Evolutionary conservation across 2,888 invertebrate species (phyloP).

Genomic region (Epinotia brunnichana): DNA sequence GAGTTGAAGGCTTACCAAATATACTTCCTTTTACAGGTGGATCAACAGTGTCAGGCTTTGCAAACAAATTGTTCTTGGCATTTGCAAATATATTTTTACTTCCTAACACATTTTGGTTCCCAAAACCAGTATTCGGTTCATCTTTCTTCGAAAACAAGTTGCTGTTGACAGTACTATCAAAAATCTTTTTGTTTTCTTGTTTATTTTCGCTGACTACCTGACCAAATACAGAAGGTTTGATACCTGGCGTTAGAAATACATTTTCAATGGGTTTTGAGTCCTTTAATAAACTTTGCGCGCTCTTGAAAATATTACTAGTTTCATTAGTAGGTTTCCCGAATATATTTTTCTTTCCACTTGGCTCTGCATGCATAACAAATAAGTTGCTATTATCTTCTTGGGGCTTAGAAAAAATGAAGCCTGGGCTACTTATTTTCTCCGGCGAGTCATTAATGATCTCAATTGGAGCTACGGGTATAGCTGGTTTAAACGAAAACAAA

Average conservation of each 20-base stretch:
- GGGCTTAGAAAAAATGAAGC: constrained; percentile 75
- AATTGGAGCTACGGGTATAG: constrained; percentile 66
- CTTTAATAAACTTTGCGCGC: constrained; percentile 38
- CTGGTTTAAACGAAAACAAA: constrained; percentile 73
- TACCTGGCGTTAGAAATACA: constrained; percentile 41
- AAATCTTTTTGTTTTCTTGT: constrained; percentile 25
- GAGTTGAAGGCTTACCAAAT: constrained; percentile 57
- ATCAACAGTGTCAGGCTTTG: constrained; percentile 46
- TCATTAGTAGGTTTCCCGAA: constrained; percentile 51
- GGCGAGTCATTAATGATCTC: constrained; percentile 67
- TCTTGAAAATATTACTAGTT: constrained; percentile 51
- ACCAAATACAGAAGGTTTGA: constrained; percentile 32
- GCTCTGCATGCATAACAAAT: constrained; percentile 45
- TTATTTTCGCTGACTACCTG: constrained; percentile 29
- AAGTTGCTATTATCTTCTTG: constrained; percentile 56
- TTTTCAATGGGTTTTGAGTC: constrained; percentile 31
- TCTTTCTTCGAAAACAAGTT: constrained; percentile 42
- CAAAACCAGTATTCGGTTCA: constrained; percentile 20
- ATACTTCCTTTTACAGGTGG: constrained; percentile 54
- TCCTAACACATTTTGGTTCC: constrained; percentile 50
- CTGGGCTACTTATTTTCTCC: constrained; percentile 59
- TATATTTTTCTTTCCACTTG: constrained; percentile 42
- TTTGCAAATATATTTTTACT: constrained; percentile 47
- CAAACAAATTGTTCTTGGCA: constrained; percentile 43
- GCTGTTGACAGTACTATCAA: constrained; percentile 34